Conservation (phyloP, 2,888 invertebrate genomes). For the Periphyllus acericola region DNA sequence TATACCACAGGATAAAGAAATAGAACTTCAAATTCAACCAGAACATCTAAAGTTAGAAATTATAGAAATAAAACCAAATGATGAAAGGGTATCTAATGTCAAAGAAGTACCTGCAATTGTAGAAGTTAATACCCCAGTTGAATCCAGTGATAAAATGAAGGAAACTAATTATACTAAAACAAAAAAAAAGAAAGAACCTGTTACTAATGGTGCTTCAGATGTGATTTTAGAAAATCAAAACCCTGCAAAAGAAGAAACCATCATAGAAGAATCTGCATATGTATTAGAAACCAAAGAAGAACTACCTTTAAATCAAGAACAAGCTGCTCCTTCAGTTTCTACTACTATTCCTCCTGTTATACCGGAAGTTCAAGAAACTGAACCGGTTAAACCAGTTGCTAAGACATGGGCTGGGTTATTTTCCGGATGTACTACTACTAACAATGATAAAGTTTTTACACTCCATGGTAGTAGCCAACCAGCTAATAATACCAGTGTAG, state of each 20-base stretch:
- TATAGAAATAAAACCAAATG: neutral
- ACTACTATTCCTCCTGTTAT: conserved; percentile 6
- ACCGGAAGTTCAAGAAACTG: conserved; percentile 44
- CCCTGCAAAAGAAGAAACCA: neutral
- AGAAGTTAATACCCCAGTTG: conserved; percentile 42
- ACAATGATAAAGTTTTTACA: conserved; percentile 54
- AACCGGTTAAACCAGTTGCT: conserved; percentile 42
- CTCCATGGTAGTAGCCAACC: conserved; percentile 56
- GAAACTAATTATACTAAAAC: conserved; percentile 63
- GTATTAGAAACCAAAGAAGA: conserved; percentile 19
- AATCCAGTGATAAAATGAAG: conserved; percentile 53
- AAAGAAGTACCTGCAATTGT: conserved; percentile 27
- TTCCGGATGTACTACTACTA: conserved; percentile 47
- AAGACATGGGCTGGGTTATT: conserved; percentile 59
- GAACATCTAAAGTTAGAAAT: conserved; percentile 5
- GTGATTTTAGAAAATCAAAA: conserved; percentile 24
- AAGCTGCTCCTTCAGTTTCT: neutral
- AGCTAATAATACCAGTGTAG: neutral
- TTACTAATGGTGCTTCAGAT: conserved; percentile 6
- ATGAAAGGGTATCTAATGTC: neutral
- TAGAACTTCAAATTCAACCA: conserved; percentile 11
- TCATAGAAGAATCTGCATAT: neutral
- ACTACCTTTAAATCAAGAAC: neutral
- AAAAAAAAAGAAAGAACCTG: conserved; percentile 55
- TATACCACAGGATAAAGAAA: conserved; percentile 26